Evolutionary conservation across 2,888 invertebrate genomes (phyloP).

Genomic region (Zhengitettix transpicula): DNA sequence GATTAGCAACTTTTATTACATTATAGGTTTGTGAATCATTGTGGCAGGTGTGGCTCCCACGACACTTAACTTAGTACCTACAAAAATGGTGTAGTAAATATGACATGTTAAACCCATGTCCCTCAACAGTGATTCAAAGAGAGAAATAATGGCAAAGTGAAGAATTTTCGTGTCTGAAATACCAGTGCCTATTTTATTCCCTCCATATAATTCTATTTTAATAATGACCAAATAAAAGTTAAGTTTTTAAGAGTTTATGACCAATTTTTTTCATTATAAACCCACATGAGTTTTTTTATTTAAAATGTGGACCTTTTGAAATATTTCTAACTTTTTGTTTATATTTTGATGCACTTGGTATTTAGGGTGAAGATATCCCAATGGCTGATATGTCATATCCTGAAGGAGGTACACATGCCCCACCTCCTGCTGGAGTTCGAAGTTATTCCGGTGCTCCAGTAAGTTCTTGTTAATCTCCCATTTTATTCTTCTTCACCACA

Average conservation of each 20-base stretch:
- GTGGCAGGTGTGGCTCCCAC: too few species aligned
- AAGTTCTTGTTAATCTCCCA: slow-evolving; percentile 16
- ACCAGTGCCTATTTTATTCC: not conserved
- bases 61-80: too few species aligned
- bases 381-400: slow-evolving; percentile 58
- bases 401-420: slow-evolving; percentile 32
- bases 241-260: not conserved
- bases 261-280: not conserved
- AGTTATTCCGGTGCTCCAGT: slow-evolving; percentile 30
- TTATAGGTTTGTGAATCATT: too few species aligned
- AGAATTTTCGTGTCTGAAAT: too few species aligned
- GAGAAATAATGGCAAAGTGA: too few species aligned
- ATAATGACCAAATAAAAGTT: not conserved
- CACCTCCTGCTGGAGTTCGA: slow-evolving; percentile 30
- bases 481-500: too few species aligned
- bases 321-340: not conserved
- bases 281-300: too few species aligned
- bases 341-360: not conserved
- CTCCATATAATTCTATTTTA: not conserved
- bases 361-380: slow-evolving; percentile 43
- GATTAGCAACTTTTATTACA: too few species aligned
- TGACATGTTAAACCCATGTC: too few species aligned
- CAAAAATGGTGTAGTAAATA: too few species aligned
- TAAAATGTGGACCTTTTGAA: not conserved
- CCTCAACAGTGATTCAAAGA: too few species aligned